A percentile compares a stretch with the other conserved stretches of the same genome.
phyloP scores from a whole-genome alignment of 1,140 invertebrate genomes.

The Eurosta solidaginis region DNA sequence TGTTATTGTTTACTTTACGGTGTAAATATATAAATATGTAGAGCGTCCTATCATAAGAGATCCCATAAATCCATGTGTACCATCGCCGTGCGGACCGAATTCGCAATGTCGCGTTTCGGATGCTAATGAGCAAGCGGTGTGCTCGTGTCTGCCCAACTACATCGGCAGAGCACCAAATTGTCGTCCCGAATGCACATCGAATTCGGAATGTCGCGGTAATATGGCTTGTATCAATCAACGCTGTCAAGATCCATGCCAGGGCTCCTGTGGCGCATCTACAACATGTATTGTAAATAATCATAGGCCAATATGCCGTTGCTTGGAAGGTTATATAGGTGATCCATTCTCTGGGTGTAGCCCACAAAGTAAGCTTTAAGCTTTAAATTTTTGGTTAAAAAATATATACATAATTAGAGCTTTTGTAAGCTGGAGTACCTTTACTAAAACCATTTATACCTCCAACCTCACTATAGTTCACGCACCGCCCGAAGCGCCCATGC shows the following conservation, averaged over 20 bases:
- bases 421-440: not conserved
- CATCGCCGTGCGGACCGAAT: constrained; percentile 81
- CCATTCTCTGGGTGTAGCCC: constrained; percentile 72
- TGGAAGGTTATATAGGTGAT: constrained; percentile 74
- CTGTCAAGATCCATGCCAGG: constrained; percentile 78
- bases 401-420: not conserved
- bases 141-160: constrained; percentile 74
- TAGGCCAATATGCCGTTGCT: constrained; percentile 75
- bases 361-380: constrained; percentile 49
- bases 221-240: constrained; percentile 75
- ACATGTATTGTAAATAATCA: constrained; percentile 74
- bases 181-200: constrained; percentile 76
- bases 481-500: constrained; percentile 63
- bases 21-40: constrained; percentile 47
- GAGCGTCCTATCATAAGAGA: constrained; percentile 57
- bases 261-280: constrained; percentile 72
- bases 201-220: constrained; percentile 75
- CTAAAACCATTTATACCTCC: not conserved
- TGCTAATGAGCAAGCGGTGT: constrained; percentile 68
- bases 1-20: constrained; percentile 1
- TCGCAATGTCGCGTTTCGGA: constrained; percentile 74
- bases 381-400: not conserved
- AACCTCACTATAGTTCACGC: constrained; percentile 44
- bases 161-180: constrained; percentile 77
- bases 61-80: constrained; percentile 69